Evolutionary conservation across 2,888 invertebrate genomes (phyloP).

Genomic region (Zygothrica quintamaculata): DNA sequence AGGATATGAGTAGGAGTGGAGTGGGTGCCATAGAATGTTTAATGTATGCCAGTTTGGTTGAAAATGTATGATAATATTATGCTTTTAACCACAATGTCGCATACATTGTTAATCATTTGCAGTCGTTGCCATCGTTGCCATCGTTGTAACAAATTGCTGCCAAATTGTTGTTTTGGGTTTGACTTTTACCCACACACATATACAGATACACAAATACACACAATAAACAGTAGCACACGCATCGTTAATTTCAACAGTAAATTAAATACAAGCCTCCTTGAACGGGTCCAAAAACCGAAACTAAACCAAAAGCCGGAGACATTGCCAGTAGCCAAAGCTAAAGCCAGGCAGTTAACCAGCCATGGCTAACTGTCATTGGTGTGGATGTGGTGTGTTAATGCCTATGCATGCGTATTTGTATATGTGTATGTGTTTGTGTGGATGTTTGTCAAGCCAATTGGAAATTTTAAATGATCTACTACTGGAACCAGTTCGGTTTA

Average conservation of each 20-base stretch:
- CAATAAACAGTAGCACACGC: conserved; percentile 48
- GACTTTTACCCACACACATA: conserved; percentile 50
- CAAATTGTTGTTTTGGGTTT: conserved; percentile 75
- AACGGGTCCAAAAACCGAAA: conserved; percentile 47
- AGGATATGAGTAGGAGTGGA: not conserved
- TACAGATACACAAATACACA: conserved; percentile 8
- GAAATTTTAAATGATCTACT: conserved; percentile 72
- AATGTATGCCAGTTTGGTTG: conserved; percentile 19
- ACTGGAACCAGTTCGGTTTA: conserved; percentile 25
- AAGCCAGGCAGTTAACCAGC: conserved; percentile 44
- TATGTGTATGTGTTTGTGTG: conserved; percentile 19
- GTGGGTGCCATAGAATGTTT: conserved; percentile 2
- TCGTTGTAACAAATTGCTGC: conserved; percentile 75
- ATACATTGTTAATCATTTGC: conserved; percentile 78
- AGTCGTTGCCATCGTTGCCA: conserved; percentile 72
- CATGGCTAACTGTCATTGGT: conserved; percentile 27
- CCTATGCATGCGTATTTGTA: conserved; percentile 2
- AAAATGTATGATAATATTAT: conserved; percentile 74
- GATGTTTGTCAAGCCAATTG: conserved; percentile 64
- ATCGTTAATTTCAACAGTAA: conserved; percentile 78
- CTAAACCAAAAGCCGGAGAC: conserved; percentile 9
- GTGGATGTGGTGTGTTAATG: not conserved
- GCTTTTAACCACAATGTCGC: conserved; percentile 75
- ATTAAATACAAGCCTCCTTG: conserved; percentile 74
- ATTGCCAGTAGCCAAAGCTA: conserved; percentile 13